Base-by-base conservation (phyloP, 1,140 invertebrate species). In the Aleiodes sp. region DNA sequence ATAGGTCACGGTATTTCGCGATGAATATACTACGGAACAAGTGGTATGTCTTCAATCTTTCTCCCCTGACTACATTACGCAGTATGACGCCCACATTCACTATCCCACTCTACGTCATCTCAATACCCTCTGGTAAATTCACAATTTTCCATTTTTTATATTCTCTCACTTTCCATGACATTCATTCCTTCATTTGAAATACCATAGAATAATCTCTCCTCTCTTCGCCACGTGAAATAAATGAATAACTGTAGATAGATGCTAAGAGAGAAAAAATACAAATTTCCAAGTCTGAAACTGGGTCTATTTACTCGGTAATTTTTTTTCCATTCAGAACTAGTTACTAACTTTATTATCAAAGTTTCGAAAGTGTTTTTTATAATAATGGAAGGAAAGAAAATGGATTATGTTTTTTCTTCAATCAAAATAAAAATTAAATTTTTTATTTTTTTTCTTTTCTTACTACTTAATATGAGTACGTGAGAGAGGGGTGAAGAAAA, bases 211-310 rank as follows among this genome's bases (percentile, higher is more conserved):
- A 52, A 52, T 52, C n/a, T 41, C 21, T 24, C 21, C 46, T n/a
- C 46, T 24, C 46, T 52, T 52, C 16, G 4, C 21, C 46, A 52
- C 12, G 21, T 9, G 3, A 9, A 24, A 52, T 2, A 3, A 21
- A 21, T 1, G 19, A 52, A 52, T 52, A 52, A 52, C n/a, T n/a
- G n/a, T n/a, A 52, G 26, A 52, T 12, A 52, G 10, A 26, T 12
- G 21, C 46, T 12, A 52, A 21, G 7, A 52, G 19, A 24, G 46
- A 24, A 52, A 52, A 52, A 52, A 52, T 52, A 52, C 21, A 16
- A 52, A 52, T 52, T 52, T 52, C 46, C 46, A 52, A 52, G 46
- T 52, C 46, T 52, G 16, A 52, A 52, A 52, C 46, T 52, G 46
- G 46, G 46, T 52, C 26, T 52, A 21, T 52, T 52, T 52, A 52